Evolutionary conservation across 2,888 invertebrate species (phyloP).

Genomic region (Halictus ligatus): DNA sequence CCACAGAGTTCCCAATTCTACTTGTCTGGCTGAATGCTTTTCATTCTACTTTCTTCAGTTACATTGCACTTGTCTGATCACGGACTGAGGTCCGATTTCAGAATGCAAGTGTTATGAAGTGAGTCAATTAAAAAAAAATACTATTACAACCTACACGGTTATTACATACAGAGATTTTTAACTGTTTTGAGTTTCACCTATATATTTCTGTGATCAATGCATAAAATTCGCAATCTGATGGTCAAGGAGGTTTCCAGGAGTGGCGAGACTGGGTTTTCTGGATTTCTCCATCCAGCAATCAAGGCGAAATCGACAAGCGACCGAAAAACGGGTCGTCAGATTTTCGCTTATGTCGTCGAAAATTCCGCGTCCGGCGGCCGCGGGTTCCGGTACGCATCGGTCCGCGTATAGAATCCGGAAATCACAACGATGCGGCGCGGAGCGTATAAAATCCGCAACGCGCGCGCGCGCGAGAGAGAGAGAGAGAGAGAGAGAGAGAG

Average conservation of each 20-base stretch:
- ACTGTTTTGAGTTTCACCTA: too few species aligned
- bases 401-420: neutral
- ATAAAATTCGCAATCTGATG: neutral
- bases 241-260: neutral
- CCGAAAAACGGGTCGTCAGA: neutral
- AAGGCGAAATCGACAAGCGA: neutral
- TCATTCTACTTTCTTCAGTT: neutral
- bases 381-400: neutral
- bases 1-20: neutral
- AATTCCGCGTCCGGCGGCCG: neutral
- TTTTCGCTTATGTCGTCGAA: slow-evolving; percentile 5
- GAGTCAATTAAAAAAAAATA: too few species aligned
- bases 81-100: too few species aligned
- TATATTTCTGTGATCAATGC: too few species aligned
- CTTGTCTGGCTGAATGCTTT: neutral
- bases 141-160: too few species aligned
- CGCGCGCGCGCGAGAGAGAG: too few species aligned
- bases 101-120: too few species aligned
- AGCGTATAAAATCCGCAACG: neutral
- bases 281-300: neutral
- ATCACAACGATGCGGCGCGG: neutral
- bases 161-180: too few species aligned
- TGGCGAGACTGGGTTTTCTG: neutral
- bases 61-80: too few species aligned
- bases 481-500: too few species aligned